Conservation (phyloP, 2,113 vertebrate species). For the Paralichthys olivaceus region DNA sequence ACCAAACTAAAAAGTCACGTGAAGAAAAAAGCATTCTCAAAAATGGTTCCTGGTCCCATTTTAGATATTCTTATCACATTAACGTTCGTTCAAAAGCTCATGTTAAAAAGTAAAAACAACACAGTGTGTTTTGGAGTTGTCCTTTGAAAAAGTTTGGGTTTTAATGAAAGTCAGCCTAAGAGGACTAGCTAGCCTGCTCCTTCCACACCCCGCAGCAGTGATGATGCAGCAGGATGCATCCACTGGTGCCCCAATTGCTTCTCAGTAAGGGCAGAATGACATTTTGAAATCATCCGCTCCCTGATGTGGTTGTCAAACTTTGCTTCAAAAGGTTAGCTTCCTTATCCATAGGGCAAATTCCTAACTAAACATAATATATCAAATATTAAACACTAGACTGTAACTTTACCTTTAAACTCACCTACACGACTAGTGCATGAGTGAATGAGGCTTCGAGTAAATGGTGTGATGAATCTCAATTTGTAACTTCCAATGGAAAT, state of each 20-base stretch:
- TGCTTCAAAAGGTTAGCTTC: conserved; percentile 30
- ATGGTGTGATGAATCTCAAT: conserved; percentile 66
- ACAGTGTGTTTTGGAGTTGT: neutral
- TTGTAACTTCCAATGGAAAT: conserved; percentile 65
- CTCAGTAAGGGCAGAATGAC: neutral
- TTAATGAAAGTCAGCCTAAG: neutral
- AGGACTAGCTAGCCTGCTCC: neutral
- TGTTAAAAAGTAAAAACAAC: no score
- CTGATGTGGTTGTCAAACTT: conserved; percentile 22
- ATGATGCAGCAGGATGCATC: neutral
- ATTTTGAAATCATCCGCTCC: conserved; percentile 19
- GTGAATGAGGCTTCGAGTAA: conserved; percentile 52
- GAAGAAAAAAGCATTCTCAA: no score
- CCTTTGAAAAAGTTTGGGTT: neutral
- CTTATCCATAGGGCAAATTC: conserved; percentile 1
- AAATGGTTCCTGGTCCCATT: no score
- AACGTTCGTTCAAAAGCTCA: no score
- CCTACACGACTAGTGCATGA: conserved; percentile 30
- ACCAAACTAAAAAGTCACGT: no score
- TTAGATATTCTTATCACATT: no score
- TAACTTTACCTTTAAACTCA: conserved; percentile 42
- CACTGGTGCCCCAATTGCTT: neutral
- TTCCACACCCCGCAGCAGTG: neutral
- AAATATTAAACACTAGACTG: conserved; percentile 18
- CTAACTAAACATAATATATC: conserved; percentile 24